Evolutionary conservation across 2,113 vertebrate species (phyloP), one percentile per base, ranked within the genome.

Genomic region (Protobothrops mucrosquamatus): DNA sequence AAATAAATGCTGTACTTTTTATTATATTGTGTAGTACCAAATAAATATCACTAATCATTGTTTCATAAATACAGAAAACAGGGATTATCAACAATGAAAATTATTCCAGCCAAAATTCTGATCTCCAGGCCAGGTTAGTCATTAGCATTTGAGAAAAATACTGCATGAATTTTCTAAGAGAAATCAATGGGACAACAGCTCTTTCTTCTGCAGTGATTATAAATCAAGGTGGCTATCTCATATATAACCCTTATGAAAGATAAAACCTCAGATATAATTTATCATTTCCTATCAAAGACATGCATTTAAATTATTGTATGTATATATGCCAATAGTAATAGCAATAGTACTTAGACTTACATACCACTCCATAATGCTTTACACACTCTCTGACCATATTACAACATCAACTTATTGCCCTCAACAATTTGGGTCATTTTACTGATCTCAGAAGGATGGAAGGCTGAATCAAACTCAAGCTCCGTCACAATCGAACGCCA

Each of bases 11-110:
- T 51, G 26, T 15, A 54, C 64, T 94, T 95, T 90, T 86, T 95
- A 92, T 89, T 57, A 92, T 48, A 74, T 56, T 34, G 20, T 2
- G 43, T 74, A 85, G 91, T 85, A 86, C 29, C 55, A 87, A 92
- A 87, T 93, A 96, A 95, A 93, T 88, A 88, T 93, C 93, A 56
- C 9, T 89, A 92, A 20, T 88, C 91, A 54, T 8, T 20, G 8
- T 46, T 43, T 91, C 12, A 61, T 91, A 64, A 39, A 43, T 39
- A 81, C 18, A 22, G 74, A 81, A 39, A 81, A 81, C 34, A 22
- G 18, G 20, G 59, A n/a, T 3, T 92, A 14, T 46, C 88, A 46
- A 88, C 20, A 24, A 23, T 26, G 12, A 52, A 24, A n/a, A 7
- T 39, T 43, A 39, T 92, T 69, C n/a, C 39, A 29, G 39, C 34